Evolutionary conservation across 2,888 invertebrate genomes (phyloP), one percentile per base, ranked within the genome.

Genomic region (Netelia melanura): DNA sequence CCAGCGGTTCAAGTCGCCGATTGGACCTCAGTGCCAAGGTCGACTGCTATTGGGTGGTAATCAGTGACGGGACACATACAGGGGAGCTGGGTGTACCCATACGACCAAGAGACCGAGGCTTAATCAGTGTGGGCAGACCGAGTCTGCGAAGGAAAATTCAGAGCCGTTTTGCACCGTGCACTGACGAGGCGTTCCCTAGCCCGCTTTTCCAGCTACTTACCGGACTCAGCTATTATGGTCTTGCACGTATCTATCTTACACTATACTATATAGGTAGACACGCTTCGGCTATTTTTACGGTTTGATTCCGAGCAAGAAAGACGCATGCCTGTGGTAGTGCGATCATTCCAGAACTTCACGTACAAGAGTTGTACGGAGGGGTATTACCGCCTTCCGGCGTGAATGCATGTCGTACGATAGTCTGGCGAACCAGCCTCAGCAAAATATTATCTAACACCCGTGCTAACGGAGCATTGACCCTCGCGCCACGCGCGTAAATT

Each of bases 21-120:
- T 64, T 43, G 21, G 72, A 78, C 82, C 82, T 83, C 72, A 77
- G 52, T 23, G 64, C 44, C 77, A 78, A 83, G 77, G 82, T 78
- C 78, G 48, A 14, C 48, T 14, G 14, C 1, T 48, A 48, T 14
- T 48, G 2, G 14, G 48, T 48, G 48, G 14, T 48, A 48, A 48
- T 14, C 48, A 14, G 48, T 48, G 48, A 14, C 14, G 48, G 11
- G 1, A 14, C 48, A 14, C 14, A 48, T 48, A 14, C 10, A 2
- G 1, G 0, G 14, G 48, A 14, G 48, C 48, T 48, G 14, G 11
- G 1, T 2, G 0, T 14, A 48, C 14, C 38, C 38, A 48, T 3
- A 3, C 8, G 3, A 14, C 48, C 48, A 48, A 10, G 48, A 48
- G 48, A 48, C 48, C 14, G 11, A 48, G 8, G 48, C 48, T 48